Conservation (phyloP, 2,797 vertebrate genomes). For the Labroides dimidiatus region DNA sequence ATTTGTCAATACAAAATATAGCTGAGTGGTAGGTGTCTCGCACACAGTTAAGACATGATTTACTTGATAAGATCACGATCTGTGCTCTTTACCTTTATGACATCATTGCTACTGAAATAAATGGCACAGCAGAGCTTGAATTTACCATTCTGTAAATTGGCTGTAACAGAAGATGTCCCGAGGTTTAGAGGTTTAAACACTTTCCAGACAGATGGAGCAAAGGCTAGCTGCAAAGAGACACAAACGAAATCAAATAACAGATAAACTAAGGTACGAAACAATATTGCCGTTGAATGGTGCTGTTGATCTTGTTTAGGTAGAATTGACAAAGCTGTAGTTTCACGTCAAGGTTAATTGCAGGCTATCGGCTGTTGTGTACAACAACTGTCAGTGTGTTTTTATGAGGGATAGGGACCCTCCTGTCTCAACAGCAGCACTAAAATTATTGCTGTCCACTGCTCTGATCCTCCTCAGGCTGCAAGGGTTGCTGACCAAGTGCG, state of each 20-base stretch:
- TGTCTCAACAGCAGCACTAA: constrained; percentile 68
- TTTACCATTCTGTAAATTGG: constrained; percentile 1
- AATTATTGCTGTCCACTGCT: constrained; percentile 72
- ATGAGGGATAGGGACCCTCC: constrained; percentile 54
- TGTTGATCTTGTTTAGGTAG: constrained; percentile 27
- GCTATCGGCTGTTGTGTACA: constrained; percentile 40
- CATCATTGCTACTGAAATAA: constrained; percentile 14
- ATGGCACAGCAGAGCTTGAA: constrained; percentile 2
- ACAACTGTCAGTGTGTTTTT: constrained; percentile 67
- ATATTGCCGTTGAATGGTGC: constrained; percentile 32
- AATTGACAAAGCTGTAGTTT: constrained; percentile 43
- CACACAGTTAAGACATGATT: constrained; percentile 27
- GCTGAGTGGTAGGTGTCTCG: constrained; percentile 26
- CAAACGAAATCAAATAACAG: constrained; percentile 13
- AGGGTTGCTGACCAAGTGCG: constrained; percentile 77
- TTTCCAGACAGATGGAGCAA: constrained; percentile 16
- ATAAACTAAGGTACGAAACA: constrained; percentile 28
- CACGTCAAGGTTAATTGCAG: constrained; percentile 68
- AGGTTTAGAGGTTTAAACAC: constrained; percentile 9
- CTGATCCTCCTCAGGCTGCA: constrained; percentile 64
- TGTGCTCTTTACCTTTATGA: not conserved
- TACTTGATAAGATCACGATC: not conserved
- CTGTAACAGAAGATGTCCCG: not conserved
- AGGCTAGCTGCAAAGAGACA: constrained; percentile 16
- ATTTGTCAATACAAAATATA: constrained; percentile 57